These are phyloP conservation scores for Trachythela sp. DNA, from an alignment of 64 coral and sea anemone genomes.

Conservation along the genomic window DNA sequence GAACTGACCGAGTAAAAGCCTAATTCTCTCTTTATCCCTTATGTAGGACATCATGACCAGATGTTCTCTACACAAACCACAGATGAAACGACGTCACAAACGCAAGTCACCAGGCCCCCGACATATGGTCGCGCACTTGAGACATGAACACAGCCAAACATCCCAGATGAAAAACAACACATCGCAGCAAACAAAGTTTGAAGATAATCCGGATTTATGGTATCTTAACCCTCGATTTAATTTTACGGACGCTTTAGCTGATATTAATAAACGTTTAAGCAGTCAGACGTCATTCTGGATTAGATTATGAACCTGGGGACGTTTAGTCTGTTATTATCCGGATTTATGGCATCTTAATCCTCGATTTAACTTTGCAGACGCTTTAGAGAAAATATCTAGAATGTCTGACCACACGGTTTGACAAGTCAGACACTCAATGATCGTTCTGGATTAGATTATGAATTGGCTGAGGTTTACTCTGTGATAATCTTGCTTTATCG, in stretches of 20 bases:
- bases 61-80: not conserved
- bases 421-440: too few relatives aligned
- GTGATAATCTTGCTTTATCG: too few relatives aligned
- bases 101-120: not conserved
- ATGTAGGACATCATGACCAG: not conserved
- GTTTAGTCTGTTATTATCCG: not conserved
- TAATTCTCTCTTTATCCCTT: too few relatives aligned
- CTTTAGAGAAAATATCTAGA: too few relatives aligned
- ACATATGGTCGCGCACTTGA: not conserved
- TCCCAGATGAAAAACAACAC: not conserved
- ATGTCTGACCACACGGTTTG: too few relatives aligned
- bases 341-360: not conserved
- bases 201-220: slow-evolving; percentile 1
- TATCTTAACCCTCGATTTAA: slow-evolving; percentile 21
- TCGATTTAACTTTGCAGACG: too few relatives aligned
- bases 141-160: not conserved
- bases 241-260: slow-evolving; percentile 18
- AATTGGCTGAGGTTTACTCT: too few relatives aligned
- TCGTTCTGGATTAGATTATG: too few relatives aligned
- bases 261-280: not conserved
- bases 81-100: not conserved
- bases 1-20: too few relatives aligned
- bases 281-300: slow-evolving; percentile 14
- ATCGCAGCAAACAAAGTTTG: not conserved
- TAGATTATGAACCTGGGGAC: not conserved